A percentile compares a stretch with the other conserved stretches of the same genome.
These are phyloP conservation scores for Periophthalmus modestus DNA, from an alignment of 2,113 vertebrate genomes.

Conservation along the genomic window DNA sequence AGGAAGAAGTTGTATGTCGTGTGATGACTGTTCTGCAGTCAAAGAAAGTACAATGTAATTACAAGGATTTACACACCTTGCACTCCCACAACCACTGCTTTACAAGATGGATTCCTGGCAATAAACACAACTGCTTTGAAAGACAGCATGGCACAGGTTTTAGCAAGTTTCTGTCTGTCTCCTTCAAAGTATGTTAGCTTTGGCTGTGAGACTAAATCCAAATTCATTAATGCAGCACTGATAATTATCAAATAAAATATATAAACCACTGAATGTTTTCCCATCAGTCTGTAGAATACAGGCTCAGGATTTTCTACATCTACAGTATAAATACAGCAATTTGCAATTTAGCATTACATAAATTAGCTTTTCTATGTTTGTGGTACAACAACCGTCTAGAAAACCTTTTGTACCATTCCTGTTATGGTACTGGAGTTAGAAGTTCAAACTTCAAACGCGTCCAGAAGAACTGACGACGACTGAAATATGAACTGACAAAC, in stretches of 20 bases:
- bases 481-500: too few relatives aligned
- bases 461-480: too few relatives aligned
- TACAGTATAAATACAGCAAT: too few relatives aligned
- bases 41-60: conserved; percentile 50
- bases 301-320: too few relatives aligned
- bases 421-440: too few relatives aligned
- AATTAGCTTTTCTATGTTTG: background rate
- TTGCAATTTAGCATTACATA: background rate
- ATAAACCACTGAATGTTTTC: background rate
- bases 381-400: background rate
- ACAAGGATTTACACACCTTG: conserved; percentile 53
- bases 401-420: background rate
- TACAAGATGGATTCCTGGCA: conserved; percentile 57
- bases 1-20: conserved; percentile 19
- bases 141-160: conserved; percentile 10
- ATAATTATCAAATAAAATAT: too few relatives aligned
- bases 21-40: conserved; percentile 44
- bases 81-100: conserved; percentile 27
- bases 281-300: too few relatives aligned
- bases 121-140: conserved; percentile 24
- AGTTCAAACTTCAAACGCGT: too few relatives aligned
- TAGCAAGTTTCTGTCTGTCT: background rate
- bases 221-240: too few relatives aligned
- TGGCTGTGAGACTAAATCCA: background rate
- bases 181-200: background rate